Evolutionary conservation across 2,797 vertebrate species (phyloP), one percentile per base, ranked within the genome.

Genomic region (Sebastes oblongus): DNA sequence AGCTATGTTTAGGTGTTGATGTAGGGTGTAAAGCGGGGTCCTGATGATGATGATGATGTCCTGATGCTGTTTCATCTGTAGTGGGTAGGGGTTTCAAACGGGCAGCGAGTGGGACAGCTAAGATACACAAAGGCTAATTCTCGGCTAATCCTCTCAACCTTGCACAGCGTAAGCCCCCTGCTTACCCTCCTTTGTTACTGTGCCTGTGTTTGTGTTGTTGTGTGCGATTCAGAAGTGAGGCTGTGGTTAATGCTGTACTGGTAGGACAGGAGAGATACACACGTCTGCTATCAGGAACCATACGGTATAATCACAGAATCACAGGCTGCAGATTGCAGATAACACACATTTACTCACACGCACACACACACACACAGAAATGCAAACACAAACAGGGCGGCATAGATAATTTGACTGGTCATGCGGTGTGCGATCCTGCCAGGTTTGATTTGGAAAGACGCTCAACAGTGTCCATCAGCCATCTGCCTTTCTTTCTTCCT

Each of bases 311-410:
- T 95, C 91, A 65, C 87, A 81, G 75, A 92, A 94, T 95, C 92
- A 90, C 81, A 89, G 88, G 87, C 92, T 93, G 89, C 91, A 90
- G 92, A 93, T 94, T 88, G 76, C 73, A 84, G 91, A 95, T 94
- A 90, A 88, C 81, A 78, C 79, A 42, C 79, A 75, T 77, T 81
- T 78, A 77, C 75, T 66, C 73, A 39, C 71, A 1, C 13, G 58
- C 73, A 61, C 75, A 66, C 50, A 66, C 75, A 61, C 75, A 61
- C 50, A 64, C 30, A 82, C 50, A 77, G 30, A 81, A 72, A 91
- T 76, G 72, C 79, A 85, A 88, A 91, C 88, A 87, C 69, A 89
- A 88, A 89, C 84, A 89, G 86, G 87, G 66, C 77, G 77, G 82
- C 86, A 76, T 61, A 68, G 89, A 90, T 90, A 80, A 93, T 92